A percentile compares a stretch with the other conserved stretches of the same genome.
These are phyloP conservation scores for Galerucella calmariensis DNA, from an alignment of 2,888 invertebrate genomes.

Conservation along the genomic window DNA sequence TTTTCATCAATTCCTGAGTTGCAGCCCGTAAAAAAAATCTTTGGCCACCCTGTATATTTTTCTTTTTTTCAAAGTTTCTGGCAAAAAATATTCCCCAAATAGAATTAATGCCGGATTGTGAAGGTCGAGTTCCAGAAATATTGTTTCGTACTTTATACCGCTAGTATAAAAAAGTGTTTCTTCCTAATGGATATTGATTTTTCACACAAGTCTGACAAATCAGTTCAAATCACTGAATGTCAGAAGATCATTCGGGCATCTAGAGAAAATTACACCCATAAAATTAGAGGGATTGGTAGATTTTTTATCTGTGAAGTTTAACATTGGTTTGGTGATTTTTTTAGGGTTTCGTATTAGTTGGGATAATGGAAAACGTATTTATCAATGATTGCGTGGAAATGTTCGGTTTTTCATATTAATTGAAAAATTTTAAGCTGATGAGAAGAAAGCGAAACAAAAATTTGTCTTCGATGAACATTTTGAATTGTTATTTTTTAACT, in stretches of 20 bases:
- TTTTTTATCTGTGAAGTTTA: constrained; percentile 15
- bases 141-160: constrained; percentile 24
- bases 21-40: no score
- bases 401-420: neutral
- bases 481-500: no score
- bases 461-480: no score
- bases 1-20: neutral
- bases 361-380: constrained; percentile 1
- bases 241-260: constrained; percentile 30
- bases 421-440: neutral
- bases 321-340: constrained; percentile 16
- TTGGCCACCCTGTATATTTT: neutral
- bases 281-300: constrained; percentile 28
- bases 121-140: constrained; percentile 7
- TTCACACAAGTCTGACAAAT: constrained; percentile 22
- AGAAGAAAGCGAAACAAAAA: no score
- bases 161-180: constrained; percentile 7
- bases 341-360: neutral
- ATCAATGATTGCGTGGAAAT: neutral
- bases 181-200: constrained; percentile 34
- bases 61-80: neutral
- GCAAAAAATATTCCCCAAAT: constrained; percentile 6
- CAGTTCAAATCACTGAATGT: constrained; percentile 33
- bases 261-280: constrained; percentile 30
- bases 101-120: neutral